Percentiles rank a stretch among this genome's conserved stretches.
These are phyloP conservation scores for Psephotus haematonotus DNA, from an alignment of 2,113 vertebrate species.

Conservation along the genomic window DNA sequence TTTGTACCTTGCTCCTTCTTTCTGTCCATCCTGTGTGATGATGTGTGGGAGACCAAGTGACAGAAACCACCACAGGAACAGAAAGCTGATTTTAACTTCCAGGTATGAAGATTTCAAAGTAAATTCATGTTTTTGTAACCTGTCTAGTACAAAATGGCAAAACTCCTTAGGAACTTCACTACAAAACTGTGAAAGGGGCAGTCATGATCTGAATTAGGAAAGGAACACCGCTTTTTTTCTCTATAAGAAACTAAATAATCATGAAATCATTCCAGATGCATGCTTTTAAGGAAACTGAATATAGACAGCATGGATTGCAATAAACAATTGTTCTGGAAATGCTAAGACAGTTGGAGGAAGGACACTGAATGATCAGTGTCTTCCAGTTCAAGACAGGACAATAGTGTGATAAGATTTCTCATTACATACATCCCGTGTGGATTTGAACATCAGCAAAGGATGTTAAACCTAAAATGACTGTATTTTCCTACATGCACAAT, in stretches of 20 bases:
- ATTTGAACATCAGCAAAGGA: not conserved
- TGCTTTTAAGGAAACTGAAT: not conserved
- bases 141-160: not conserved
- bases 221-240: not conserved
- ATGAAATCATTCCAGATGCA: fast-evolving
- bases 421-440: not conserved
- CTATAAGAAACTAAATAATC: not conserved
- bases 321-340: not conserved
- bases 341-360: not conserved
- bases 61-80: not conserved
- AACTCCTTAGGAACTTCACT: not conserved
- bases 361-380: not conserved
- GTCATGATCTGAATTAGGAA: not conserved
- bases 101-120: not conserved
- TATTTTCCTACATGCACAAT: fast-evolving
- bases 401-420: not conserved
- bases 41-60: not conserved
- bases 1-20: not conserved
- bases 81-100: not conserved
- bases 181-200: not conserved
- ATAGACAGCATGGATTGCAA: not conserved
- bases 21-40: not conserved
- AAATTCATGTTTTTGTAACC: not conserved
- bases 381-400: not conserved
- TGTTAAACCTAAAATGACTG: not conserved